Evolutionary conservation across 2,113 vertebrate species (phyloP).

Genomic region (Zosterops japonicus): DNA sequence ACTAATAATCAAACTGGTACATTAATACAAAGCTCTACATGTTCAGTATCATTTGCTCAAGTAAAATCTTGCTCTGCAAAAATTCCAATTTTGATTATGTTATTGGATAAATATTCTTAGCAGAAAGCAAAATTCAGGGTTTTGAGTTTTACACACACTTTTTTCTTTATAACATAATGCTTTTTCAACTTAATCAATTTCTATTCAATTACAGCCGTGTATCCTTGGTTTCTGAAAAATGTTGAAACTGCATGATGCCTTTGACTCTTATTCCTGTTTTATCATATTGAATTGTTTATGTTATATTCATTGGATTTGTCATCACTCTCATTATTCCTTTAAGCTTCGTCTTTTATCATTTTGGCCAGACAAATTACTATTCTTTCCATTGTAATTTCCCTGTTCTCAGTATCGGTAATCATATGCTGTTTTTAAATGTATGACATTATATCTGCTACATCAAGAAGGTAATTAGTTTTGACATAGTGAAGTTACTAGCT

Average conservation of each 20-base stretch:
- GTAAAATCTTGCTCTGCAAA: not conserved
- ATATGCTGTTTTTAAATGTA: not conserved
- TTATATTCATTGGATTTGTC: not conserved
- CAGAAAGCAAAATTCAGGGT: not conserved
- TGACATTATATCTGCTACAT: not conserved
- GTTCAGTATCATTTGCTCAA: not conserved
- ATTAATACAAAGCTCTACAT: not conserved
- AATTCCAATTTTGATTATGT: not conserved
- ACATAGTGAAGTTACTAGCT: not conserved
- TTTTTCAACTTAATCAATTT: not conserved
- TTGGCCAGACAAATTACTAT: not conserved
- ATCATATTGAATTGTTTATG: not conserved
- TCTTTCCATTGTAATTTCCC: not conserved
- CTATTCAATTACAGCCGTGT: not conserved
- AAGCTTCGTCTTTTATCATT: constrained; percentile 9
- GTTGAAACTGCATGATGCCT: not conserved
- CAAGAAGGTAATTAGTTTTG: not conserved
- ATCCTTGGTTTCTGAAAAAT: not conserved
- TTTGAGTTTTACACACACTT: not conserved
- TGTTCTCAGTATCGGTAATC: not conserved
- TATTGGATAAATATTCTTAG: not conserved
- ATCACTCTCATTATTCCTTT: not conserved
- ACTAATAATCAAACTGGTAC: not conserved
- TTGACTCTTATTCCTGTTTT: not conserved
- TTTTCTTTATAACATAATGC: not conserved